Base-by-base conservation (phyloP, 2,888 invertebrate species). In the Salpingus planirostris region DNA sequence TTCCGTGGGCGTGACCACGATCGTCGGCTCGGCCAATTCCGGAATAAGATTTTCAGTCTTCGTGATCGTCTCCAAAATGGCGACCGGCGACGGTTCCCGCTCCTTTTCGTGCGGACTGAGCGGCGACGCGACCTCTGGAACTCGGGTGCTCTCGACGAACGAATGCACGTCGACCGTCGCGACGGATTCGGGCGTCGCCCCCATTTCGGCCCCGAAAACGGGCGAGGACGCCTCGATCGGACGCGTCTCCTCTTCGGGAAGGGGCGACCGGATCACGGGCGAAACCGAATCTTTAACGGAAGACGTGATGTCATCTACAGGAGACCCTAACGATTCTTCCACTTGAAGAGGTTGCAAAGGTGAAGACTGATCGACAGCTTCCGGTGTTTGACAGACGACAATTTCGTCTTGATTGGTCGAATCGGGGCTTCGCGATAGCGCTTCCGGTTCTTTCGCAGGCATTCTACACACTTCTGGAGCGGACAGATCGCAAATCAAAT, bases 271-370 rank as follows among this genome's bases (percentile, higher is more conserved):
- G n/a, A n/a, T 11, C 10, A 35, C 23, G 14, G 35, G 31, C n/a
- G 35, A 35, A 10, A 29, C 38, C 25, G 55, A 54, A 43, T 62
- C 62, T 43, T 62, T 62, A 11, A 62, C 50, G 1, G 61, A 62
- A 13, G 60, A 61, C n/a, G 62, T 64, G 11, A 60, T 38, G 24
- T 62, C 62, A 29, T 61, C 62, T 3, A 42, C 23, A 3, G 46
- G 44, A 13, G 47, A 47, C 18, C 39, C 44, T 3, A 36, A 29
- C 10, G 15, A 25, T 3, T 14, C 18, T 21, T 28, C 28, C 18
- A n/a, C n/a, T n/a, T n/a, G n/a, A n/a, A n/a, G n/a, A n/a, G n/a
- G n/a, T n/a, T n/a, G n/a, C n/a, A n/a, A n/a, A n/a, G n/a, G n/a
- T n/a, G n/a, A n/a, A n/a, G n/a, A n/a, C n/a, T n/a, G n/a, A n/a